Base-by-base conservation (phyloP, 2,113 vertebrate species). In the Corythoichthys intestinalis region DNA sequence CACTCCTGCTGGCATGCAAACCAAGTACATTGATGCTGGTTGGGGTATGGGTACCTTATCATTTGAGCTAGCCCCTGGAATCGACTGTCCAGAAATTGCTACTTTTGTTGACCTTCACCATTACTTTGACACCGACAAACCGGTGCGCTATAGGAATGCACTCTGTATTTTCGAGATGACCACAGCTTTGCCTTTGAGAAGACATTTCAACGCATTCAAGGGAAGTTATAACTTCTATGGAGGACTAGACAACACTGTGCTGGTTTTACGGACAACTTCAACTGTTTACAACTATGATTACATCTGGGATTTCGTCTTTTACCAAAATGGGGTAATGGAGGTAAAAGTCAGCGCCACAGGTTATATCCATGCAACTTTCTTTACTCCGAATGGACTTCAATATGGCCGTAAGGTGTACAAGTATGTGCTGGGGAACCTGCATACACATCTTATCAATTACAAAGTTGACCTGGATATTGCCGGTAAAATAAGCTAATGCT, bases 211-310 rank as follows among this genome's bases (percentile, higher is more conserved):
- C 73, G 93, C 82, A 87, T 95, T 90, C 76, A 44, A 63, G 0
- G 94, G 94, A 0, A 91, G 93, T 0, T 97, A 92, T 91, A 86
- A 92, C 69, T 98, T 97, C 88, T 98, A 91, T 0, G 95, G 83
- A 0, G 96, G 95, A 0, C 80, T 98, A 44, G 89, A 93, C 68
- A 95, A 92, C 11, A 91, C 90, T 0, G 92, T 92, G 2, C 85
- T 98, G 58, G 94, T 98, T 54, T 35, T 98, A 53, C 88, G 95
- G 52, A 94, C 95, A 0, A 95, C 91, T 0, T 94, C 94, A 0
- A 97, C 95, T 0, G 95, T 98, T 80, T 96, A 97, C 85, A 98
- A 98, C 83, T 99, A 98, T 0, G 97, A 98, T 78, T 98, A 98
- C 79, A 93, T 97, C 82, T 98, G 95, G 95, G 96, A 98, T 80